Conservation (phyloP, 2,888 invertebrate genomes). For the Lymantria monacha region DNA sequence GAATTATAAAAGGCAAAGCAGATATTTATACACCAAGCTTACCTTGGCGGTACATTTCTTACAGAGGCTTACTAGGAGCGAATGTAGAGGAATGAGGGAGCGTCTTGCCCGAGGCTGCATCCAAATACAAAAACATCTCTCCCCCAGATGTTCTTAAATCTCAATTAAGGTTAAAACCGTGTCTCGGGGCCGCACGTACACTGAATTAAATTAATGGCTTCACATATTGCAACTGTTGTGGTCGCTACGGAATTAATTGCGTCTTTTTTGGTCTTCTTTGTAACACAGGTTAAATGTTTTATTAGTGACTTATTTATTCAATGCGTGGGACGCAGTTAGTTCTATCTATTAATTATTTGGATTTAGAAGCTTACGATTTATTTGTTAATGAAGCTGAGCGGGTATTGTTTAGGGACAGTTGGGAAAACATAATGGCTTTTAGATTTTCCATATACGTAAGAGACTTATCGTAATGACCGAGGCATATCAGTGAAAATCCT, state of each 20-base stretch:
- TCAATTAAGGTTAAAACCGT: slow-evolving; percentile 81
- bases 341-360: slow-evolving; percentile 41
- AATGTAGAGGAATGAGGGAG: slow-evolving; percentile 30
- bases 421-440: background rate
- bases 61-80: slow-evolving; percentile 20
- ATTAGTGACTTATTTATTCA: slow-evolving; percentile 69
- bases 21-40: slow-evolving; percentile 20
- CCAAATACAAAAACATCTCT: slow-evolving; percentile 61
- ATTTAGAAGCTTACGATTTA: slow-evolving; percentile 9
- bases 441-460: background rate
- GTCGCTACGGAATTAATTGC: slow-evolving; percentile 69
- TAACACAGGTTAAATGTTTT: slow-evolving; percentile 74
- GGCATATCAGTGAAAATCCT: too few species aligned
- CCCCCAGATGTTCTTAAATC: slow-evolving; percentile 76
- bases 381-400: slow-evolving; percentile 5
- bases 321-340: slow-evolving; percentile 37
- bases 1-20: slow-evolving; percentile 36
- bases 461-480: slow-evolving; percentile 7
- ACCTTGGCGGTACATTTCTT: slow-evolving; percentile 24
- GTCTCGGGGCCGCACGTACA: slow-evolving; percentile 74
- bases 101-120: slow-evolving; percentile 44
- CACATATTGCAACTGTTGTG: slow-evolving; percentile 76
- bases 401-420: background rate
- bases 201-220: slow-evolving; percentile 81
- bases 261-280: slow-evolving; percentile 61